Percentiles rank a stretch among this genome's conserved stretches.
Evolutionary conservation across 2,888 invertebrate genomes (phyloP).

Genomic region (Idaea biselata): DNA sequence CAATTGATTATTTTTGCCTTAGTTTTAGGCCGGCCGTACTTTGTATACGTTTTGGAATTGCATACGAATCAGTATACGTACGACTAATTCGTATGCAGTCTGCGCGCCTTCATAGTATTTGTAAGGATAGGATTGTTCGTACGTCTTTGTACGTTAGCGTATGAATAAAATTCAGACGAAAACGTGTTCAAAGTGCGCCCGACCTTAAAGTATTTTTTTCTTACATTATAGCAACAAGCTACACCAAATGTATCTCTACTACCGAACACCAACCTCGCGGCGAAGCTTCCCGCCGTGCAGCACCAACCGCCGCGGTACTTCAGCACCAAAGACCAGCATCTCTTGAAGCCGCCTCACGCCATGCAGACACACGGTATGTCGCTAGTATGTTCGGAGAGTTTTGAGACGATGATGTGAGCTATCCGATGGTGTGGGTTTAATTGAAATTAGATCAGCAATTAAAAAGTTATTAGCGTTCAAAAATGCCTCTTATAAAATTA

Average conservation of each 20-base stretch:
- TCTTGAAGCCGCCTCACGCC: slow-evolving; percentile 95
- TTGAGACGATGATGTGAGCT: background rate
- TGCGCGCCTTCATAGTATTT: too few relatives aligned
- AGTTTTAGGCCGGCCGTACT: too few relatives aligned
- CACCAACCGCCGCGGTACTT: slow-evolving; percentile 92
- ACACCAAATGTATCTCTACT: slow-evolving; percentile 77
- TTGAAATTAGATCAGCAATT: background rate
- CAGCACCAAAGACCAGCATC: slow-evolving; percentile 95
- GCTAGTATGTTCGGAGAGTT: background rate
- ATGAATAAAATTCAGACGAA: too few relatives aligned
- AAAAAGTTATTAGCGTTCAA: background rate
- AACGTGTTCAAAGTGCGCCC: too few relatives aligned
- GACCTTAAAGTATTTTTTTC: background rate
- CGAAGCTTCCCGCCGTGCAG: slow-evolving; percentile 90
- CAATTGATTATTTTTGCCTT: too few relatives aligned
- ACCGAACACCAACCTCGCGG: slow-evolving; percentile 91
- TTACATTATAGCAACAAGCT: slow-evolving; percentile 40
- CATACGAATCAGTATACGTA: too few relatives aligned
- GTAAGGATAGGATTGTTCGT: too few relatives aligned
- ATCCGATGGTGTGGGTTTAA: background rate
- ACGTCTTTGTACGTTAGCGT: too few relatives aligned
- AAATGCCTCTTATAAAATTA: background rate
- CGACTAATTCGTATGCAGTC: too few relatives aligned
- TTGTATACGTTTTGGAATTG: too few relatives aligned
- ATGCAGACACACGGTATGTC: slow-evolving; percentile 86